Conservation (phyloP, 2,888 invertebrate species). For the Nomada goodeniana region DNA sequence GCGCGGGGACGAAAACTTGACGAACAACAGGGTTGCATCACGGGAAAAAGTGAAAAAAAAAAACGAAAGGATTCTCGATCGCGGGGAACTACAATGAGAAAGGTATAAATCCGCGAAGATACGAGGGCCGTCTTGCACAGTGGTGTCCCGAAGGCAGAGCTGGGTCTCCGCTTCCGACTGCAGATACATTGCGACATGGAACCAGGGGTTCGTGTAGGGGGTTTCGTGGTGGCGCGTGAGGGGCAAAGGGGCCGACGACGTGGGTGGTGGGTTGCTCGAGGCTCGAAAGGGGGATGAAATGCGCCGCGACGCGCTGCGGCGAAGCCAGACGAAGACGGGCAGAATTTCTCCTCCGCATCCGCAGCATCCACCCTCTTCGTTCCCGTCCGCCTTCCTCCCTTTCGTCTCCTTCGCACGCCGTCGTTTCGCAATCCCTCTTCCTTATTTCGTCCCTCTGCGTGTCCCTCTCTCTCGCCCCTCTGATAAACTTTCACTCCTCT, state of each 20-base stretch:
- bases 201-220: slow-evolving; percentile 70
- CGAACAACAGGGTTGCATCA: not conserved
- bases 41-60: too few species aligned
- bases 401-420: slow-evolving; percentile 11
- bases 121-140: slow-evolving; percentile 27
- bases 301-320: slow-evolving; percentile 81
- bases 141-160: slow-evolving; percentile 58
- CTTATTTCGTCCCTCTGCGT: not conserved
- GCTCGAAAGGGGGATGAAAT: slow-evolving; percentile 73
- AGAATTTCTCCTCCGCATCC: slow-evolving; percentile 76
- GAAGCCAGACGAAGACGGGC: slow-evolving; percentile 69
- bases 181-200: slow-evolving; percentile 83
- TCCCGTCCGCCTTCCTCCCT: slow-evolving; percentile 3
- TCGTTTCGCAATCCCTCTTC: not conserved
- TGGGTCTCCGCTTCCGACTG: slow-evolving; percentile 77
- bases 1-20: not conserved
- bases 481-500: not conserved
- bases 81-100: too few species aligned
- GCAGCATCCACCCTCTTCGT: slow-evolving; percentile 77
- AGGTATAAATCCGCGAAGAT: slow-evolving; percentile 3
- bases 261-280: slow-evolving; percentile 54
- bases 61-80: not conserved
- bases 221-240: slow-evolving; percentile 62
- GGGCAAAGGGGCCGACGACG: slow-evolving; percentile 51
- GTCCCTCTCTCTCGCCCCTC: too few species aligned